Percentiles rank a stretch among this genome's conserved stretches.
phyloP scores from a whole-genome alignment of 2,888 invertebrate species.

The Schizaphis graminum region DNA sequence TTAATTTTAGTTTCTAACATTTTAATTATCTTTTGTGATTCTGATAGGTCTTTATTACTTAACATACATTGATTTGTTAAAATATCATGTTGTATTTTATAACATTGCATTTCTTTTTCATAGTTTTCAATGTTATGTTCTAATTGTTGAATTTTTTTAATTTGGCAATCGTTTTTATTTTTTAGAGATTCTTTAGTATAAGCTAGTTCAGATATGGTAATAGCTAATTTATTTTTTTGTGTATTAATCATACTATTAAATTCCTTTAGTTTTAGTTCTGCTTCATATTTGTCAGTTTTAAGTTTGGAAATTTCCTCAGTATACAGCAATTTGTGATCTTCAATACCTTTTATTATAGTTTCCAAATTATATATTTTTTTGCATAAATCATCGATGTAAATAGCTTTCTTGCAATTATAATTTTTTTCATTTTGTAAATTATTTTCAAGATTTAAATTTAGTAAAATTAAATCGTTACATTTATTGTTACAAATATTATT shows the following conservation, averaged over 20 bases:
- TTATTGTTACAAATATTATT: background rate
- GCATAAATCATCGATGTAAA: background rate
- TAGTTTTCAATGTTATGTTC: background rate
- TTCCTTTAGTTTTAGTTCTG: background rate
- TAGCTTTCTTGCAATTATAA: background rate
- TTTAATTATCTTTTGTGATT: background rate
- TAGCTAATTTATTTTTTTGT: background rate
- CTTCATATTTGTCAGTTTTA: background rate
- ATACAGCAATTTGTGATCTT: background rate
- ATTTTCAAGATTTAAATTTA: background rate
- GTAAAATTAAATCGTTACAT: background rate
- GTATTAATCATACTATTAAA: background rate
- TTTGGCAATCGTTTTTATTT: background rate
- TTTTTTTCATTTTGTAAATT: background rate
- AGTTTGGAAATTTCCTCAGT: background rate
- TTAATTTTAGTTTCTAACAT: background rate
- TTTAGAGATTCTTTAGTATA: background rate
- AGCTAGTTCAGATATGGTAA: background rate
- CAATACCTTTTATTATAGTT: background rate
- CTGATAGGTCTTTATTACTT: background rate
- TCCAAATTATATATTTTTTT: background rate
- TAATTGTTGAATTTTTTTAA: background rate
- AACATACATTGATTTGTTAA: background rate
- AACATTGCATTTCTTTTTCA: background rate
- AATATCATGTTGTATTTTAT: background rate